Percentiles rank a stretch among this genome's conserved stretches.
phyloP scores from a whole-genome alignment of 1,140 invertebrate genomes.

The Teleopsis dalmanni region DNA sequence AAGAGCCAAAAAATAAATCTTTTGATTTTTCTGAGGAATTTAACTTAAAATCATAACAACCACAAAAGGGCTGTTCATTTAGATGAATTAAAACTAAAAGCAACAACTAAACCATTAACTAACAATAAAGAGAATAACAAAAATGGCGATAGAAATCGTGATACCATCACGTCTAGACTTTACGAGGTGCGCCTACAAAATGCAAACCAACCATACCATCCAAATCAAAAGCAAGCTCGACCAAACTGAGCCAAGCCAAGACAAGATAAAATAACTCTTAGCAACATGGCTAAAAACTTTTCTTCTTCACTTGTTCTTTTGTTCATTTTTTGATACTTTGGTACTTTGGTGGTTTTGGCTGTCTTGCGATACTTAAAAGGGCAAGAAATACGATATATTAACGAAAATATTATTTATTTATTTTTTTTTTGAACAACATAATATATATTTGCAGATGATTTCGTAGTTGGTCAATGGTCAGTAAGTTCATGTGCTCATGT shows the following conservation, averaged over 20 bases:
- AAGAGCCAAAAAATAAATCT: too few relatives aligned
- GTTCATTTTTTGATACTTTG: background rate
- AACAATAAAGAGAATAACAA: constrained; percentile 26
- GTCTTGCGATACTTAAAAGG: background rate
- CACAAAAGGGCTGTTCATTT: background rate
- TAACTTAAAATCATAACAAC: background rate
- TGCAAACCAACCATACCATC: constrained; percentile 1
- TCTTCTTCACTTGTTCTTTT: background rate
- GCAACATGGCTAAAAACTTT: background rate
- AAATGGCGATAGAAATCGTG: constrained; percentile 43
- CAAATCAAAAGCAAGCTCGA: background rate
- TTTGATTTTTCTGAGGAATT: too few relatives aligned
- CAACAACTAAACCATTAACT: constrained; percentile 15
- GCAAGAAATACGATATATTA: background rate
- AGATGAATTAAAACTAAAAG: constrained; percentile 1
- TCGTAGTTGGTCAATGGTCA: constrained; percentile 3
- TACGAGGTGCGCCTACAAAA: constrained; percentile 37
- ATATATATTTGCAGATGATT: constrained; percentile 1
- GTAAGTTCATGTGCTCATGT: background rate
- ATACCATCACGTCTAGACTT: constrained; percentile 43
- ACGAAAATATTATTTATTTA: background rate
- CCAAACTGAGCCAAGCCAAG: background rate
- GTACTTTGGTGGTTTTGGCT: background rate
- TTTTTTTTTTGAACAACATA: background rate
- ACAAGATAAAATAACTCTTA: constrained; percentile 5